Evolutionary conservation across 1,140 invertebrate species (phyloP).

Genomic region (Megalopta genalis): DNA sequence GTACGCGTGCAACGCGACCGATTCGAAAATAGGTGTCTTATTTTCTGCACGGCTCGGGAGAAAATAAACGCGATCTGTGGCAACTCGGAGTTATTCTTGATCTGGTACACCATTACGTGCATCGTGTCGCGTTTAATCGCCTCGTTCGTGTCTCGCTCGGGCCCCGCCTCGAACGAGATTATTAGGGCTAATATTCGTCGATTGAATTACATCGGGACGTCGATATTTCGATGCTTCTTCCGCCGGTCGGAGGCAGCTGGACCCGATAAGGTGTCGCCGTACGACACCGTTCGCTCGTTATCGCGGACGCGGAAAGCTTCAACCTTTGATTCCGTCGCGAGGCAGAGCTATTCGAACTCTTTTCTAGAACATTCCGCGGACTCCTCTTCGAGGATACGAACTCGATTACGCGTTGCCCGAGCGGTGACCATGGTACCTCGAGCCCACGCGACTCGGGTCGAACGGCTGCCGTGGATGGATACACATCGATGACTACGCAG

Average conservation of each 20-base stretch:
- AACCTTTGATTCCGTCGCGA: slow-evolving; percentile 48
- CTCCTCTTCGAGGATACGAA: slow-evolving; percentile 36
- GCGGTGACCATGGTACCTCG: slow-evolving; percentile 12
- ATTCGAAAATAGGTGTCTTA: slow-evolving; percentile 68
- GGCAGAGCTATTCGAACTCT: slow-evolving; percentile 54
- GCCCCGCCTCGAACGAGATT: background rate
- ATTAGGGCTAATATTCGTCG: slow-evolving; percentile 8
- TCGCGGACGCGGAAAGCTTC: slow-evolving; percentile 4
- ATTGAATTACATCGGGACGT: background rate
- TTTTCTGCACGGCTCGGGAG: slow-evolving; percentile 61
- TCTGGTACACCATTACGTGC: slow-evolving; percentile 49
- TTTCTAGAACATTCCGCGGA: slow-evolving; percentile 30
- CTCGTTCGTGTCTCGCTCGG: background rate
- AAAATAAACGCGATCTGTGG: slow-evolving; percentile 71
- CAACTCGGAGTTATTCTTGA: slow-evolving; percentile 62
- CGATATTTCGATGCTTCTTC: slow-evolving; percentile 2
- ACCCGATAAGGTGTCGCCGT: slow-evolving; percentile 13
- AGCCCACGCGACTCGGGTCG: slow-evolving; percentile 47
- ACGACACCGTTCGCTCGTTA: too few species aligned
- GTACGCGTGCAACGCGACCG: slow-evolving; percentile 46
- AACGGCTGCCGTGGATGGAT: slow-evolving; percentile 24
- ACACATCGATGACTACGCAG: slow-evolving; percentile 43
- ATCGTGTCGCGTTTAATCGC: slow-evolving; percentile 15
- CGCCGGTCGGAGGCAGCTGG: background rate
- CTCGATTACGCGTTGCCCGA: slow-evolving; percentile 52